Base-by-base conservation (phyloP, 2,113 vertebrate genomes). In the Rhynchopsitta pachyrhyncha region DNA sequence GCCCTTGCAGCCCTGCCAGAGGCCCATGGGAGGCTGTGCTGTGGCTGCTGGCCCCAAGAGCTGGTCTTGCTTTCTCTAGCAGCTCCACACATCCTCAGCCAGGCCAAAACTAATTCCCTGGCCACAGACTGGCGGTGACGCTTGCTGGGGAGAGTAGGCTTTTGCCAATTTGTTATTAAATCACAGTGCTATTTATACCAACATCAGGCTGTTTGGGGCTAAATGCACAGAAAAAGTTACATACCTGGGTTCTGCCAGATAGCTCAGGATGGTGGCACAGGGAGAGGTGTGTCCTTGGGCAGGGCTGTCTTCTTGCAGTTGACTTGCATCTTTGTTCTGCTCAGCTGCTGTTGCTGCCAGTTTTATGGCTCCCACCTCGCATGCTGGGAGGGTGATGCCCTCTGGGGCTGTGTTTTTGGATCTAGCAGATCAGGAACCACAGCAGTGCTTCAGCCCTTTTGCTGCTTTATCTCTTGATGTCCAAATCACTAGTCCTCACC, bases 401-500 rank as follows among this genome's bases (percentile, higher is more conserved):
- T 50, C 60, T 64, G 70, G 50, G n/a, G 42, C 37, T 71, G 18
- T 2, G 4, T 9, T 57, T 83, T 44, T 31, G n/a, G 41, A 31
- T 35, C 44, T 9, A 62, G n/a, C 68, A 80, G 13, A 44, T 55
- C 25, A 28, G 78, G 49, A 77, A 27, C 35, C 1, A 3, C 64
- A 57, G 49, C 44, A 81, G 2, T 16, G 68, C 53, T 53, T 8
- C 66, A 62, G 31, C 62, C 31, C 13, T 83, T 88, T 52, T 39
- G 62, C 44, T 74, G 24, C 64, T 87, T 70, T 63, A 37, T 57
- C 37, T 60, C 37, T 28, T 6, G 11, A 18, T 70, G 50, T 71
- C 42, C 64, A 33, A 62, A 33, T 19, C 0, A 0, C n/a, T 75
- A 0, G 0, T 29, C 23, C 59, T 86, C 0, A 0, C 8, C 19